Percentiles rank a stretch among this genome's conserved stretches.
These are phyloP conservation scores for Anomalospiza imberbis DNA, from an alignment of 2,797 vertebrate species.

Conservation along the genomic window DNA sequence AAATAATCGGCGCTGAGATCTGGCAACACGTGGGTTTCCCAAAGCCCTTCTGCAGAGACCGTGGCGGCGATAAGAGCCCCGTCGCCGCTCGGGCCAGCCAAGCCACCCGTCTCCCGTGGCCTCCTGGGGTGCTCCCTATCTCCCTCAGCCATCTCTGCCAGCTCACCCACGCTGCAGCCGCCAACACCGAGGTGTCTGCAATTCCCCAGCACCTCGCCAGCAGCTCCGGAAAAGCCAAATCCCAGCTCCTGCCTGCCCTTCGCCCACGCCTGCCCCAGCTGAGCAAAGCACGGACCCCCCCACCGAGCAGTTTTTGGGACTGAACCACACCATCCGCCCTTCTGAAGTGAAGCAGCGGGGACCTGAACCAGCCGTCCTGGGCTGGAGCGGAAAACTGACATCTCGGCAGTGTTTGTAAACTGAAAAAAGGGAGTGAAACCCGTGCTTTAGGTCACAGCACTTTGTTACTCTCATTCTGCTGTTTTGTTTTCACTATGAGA, in stretches of 20 bases:
- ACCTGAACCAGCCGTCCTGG: rapidly evolving
- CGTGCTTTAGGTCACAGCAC: neutral
- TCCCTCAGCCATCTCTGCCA: slow-evolving; percentile 6
- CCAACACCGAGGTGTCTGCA: neutral
- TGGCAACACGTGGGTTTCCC: slow-evolving; percentile 45
- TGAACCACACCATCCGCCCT: rapidly evolving
- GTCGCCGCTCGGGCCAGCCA: neutral
- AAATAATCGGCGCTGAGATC: slow-evolving; percentile 25
- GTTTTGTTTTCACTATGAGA: neutral
- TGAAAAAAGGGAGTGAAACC: neutral
- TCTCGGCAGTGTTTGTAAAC: neutral
- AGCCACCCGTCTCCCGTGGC: neutral
- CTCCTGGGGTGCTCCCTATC: neutral
- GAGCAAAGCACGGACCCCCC: rapidly evolving
- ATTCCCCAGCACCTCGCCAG: neutral
- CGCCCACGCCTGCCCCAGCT: neutral
- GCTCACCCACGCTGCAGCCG: neutral
- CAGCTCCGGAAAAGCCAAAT: neutral
- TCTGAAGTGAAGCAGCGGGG: neutral
- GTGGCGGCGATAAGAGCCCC: neutral
- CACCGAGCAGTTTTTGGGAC: rapidly evolving
- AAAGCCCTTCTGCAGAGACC: slow-evolving; percentile 10
- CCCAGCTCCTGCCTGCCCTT: neutral
- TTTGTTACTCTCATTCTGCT: neutral
- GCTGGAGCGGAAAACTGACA: rapidly evolving